Evolutionary conservation across 2,797 vertebrate species (phyloP).

Genomic region (Onychomys leucogaster): DNA sequence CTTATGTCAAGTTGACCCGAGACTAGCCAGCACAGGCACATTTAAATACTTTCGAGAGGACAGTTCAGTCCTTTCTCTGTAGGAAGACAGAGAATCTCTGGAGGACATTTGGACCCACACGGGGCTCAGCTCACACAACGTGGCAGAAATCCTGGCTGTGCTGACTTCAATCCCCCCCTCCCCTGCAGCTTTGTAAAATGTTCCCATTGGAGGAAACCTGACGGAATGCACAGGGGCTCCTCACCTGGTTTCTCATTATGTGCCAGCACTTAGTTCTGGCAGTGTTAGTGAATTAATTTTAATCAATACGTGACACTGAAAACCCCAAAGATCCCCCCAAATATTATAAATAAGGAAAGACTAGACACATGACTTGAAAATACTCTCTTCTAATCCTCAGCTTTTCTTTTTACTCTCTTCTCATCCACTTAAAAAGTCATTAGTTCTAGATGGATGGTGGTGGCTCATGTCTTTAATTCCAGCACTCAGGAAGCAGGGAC

Average conservation of each 20-base stretch:
- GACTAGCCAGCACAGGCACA: no score
- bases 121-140: no score
- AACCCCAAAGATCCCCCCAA: neutral
- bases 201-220: neutral
- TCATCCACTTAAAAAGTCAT: no score
- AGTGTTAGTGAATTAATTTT: neutral
- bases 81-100: no score
- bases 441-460: neutral
- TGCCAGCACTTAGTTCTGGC: neutral
- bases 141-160: neutral
- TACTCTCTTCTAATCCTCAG: neutral
- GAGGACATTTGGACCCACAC: fast-evolving
- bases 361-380: no score
- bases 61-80: neutral
- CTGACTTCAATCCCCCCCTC: neutral
- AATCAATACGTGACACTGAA: neutral
- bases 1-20: neutral
- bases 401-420: neutral
- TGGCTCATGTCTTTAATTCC: neutral
- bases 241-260: fast-evolving
- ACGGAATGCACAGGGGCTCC: fast-evolving
- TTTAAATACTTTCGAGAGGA: neutral
- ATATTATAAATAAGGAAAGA: no score
- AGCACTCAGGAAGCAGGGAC: neutral
- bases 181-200: neutral